Base-by-base conservation (phyloP, 2,888 invertebrate genomes). In the Sinotaia quadrata region DNA sequence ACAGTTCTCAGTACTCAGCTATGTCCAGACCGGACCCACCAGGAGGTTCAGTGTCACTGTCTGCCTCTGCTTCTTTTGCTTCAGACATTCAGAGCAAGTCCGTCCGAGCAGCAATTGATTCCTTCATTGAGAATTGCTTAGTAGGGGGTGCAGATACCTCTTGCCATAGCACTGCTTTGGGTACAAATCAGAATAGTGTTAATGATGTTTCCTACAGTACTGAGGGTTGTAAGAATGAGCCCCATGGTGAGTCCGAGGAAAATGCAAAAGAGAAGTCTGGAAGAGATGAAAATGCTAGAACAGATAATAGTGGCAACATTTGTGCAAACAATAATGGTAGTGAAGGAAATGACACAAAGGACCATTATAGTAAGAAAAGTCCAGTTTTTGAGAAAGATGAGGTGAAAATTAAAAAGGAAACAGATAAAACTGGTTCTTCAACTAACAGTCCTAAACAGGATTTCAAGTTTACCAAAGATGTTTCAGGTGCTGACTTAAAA, bases 81-180 rank as follows among this genome's bases (percentile, higher is more conserved):
- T 29, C 52, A 27, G 74, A 74, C 21, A 33, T 69, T 8, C 60
- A 69, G 57, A 56, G 61, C 15, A 68, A 73, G 63, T 75, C 75
- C 8, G 72, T 75, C 2, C 71, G 75, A 18, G 73, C 69, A 10
- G 75, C 71, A 58, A 75, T 75, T 0, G 75, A 75, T 36, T 61
- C 71, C 4, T 67, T 69, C 36, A 75, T 75, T n/a, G 75, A 75
- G 44, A 69, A 63, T 24, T 75, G 75, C 37, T 65, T 75, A 15
- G 67, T 66, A 21, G 66, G 60, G 18, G 60, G 54, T 15, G 62
- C 57, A 3, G 63, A 71, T 15, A 12, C 27, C 7, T 18, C 61
- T 62, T 21, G 56, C 21, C 44, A 41, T 34, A 36, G 18, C 18
- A 21, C 33, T 0, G 41, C 7, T 12, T 21, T n/a, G n/a, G 10